Percentiles rank a stretch among this genome's conserved stretches.
Evolutionary conservation across 2,113 vertebrate genomes (phyloP).

Genomic region (Gobiocypris rarus): DNA sequence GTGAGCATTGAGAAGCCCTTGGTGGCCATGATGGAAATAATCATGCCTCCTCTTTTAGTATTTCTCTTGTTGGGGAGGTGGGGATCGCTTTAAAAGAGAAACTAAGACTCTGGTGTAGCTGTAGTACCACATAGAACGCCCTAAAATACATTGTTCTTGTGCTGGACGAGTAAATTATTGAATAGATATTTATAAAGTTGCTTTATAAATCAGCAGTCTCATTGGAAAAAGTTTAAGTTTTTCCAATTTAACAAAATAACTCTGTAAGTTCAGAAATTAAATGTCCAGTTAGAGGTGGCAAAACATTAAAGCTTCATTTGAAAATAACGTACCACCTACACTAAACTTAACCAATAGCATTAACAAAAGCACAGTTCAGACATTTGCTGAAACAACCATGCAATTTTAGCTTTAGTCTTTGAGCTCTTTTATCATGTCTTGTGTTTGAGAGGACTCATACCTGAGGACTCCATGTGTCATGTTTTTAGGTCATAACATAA

Average conservation of each 20-base stretch:
- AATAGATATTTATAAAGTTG: not conserved
- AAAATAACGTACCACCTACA: not conserved
- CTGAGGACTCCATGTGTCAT: not conserved
- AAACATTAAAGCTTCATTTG: not conserved
- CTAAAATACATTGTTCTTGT: not conserved
- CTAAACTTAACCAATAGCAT: not conserved
- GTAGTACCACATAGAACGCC: not conserved
- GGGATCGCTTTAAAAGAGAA: conserved; percentile 3
- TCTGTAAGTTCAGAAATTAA: not conserved
- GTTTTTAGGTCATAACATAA: not conserved
- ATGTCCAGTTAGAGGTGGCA: not conserved
- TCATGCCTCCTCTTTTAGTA: conserved; percentile 56
- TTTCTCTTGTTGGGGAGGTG: not conserved
- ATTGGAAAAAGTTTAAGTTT: not conserved
- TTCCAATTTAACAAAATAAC: too few relatives aligned
- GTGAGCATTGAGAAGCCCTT: conserved; percentile 32
- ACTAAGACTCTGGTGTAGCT: not conserved
- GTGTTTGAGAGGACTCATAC: not conserved
- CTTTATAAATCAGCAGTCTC: not conserved
- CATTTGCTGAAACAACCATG: not conserved
- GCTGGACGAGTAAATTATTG: not conserved
- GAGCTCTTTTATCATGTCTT: not conserved
- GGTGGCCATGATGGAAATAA: conserved; percentile 71
- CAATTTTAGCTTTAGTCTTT: not conserved
- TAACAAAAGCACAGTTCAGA: not conserved